These are phyloP conservation scores for Ginglymostoma cirratum DNA, from an alignment of 2,113 vertebrate species.

Conservation along the genomic window DNA sequence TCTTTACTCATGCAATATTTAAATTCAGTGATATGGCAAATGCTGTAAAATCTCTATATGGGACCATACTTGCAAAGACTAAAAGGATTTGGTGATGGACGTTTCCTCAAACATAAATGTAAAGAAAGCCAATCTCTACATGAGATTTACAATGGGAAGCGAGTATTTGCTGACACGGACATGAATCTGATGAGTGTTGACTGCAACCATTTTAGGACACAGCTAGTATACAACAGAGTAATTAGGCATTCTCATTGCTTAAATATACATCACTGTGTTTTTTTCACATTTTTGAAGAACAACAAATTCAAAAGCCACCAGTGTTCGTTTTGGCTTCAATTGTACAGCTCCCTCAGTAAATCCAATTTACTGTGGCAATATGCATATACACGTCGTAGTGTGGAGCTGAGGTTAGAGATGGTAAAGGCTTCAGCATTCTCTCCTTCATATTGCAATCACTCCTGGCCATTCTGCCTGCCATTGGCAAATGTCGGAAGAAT, in stretches of 20 bases:
- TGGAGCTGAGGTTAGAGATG: too few species aligned
- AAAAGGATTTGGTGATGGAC: neutral
- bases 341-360: neutral
- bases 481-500: too few species aligned
- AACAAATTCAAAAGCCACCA: neutral
- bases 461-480: too few species aligned
- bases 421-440: too few species aligned
- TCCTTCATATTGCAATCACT: too few species aligned
- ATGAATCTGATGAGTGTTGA: neutral
- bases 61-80: neutral
- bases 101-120: neutral
- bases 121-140: neutral
- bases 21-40: neutral
- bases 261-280: neutral
- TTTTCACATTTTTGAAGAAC: neutral
- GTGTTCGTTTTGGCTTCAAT: neutral
- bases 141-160: slow-evolving; percentile 21
- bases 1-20: neutral
- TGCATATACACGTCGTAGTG: too few species aligned
- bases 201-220: neutral
- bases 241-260: neutral
- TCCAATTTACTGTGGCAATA: too few species aligned
- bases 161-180: neutral
- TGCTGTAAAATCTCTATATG: neutral
- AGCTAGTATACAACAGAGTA: neutral